phyloP scores from a whole-genome alignment of 2,113 vertebrate species.

The Australoheros scitulus region DNA sequence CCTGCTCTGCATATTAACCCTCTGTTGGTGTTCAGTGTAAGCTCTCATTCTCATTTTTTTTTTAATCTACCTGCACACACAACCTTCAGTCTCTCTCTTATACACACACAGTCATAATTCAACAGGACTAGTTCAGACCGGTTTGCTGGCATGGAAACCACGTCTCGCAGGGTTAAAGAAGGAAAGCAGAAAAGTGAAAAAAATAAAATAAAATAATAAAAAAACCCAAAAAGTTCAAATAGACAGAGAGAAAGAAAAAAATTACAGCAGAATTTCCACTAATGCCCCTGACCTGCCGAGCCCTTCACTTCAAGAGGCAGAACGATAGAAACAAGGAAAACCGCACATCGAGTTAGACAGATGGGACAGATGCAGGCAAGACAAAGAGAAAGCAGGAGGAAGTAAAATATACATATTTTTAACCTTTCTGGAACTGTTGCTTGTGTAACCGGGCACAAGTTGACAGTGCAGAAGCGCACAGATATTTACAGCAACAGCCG shows the following conservation, averaged over 20 bases:
- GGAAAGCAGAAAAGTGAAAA: constrained; percentile 33
- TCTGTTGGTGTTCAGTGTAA: constrained; percentile 5
- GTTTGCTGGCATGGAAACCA: constrained; percentile 85
- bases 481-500: constrained; percentile 59
- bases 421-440: constrained; percentile 57
- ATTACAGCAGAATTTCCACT: constrained; percentile 65
- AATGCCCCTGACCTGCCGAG: constrained; percentile 79
- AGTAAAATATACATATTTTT: constrained; percentile 60
- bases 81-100: neutral
- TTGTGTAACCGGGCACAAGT: constrained; percentile 53
- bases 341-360: constrained; percentile 10
- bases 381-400: constrained; percentile 43
- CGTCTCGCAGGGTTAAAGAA: constrained; percentile 72
- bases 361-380: constrained; percentile 20
- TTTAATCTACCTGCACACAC: constrained; percentile 59
- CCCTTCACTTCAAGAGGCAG: constrained; percentile 55
- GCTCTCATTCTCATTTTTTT: constrained; percentile 25
- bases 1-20: constrained; percentile 45
- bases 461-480: constrained; percentile 52
- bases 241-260: neutral
- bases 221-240: constrained; percentile 48
- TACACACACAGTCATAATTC: constrained; percentile 50
- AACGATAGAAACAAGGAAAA: constrained; percentile 25
- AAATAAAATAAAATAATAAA: neutral
- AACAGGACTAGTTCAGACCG: constrained; percentile 87